Evolutionary conservation across 2,797 vertebrate species (phyloP), one percentile per base, ranked within the genome.

Genomic region (Salmo trutta): DNA sequence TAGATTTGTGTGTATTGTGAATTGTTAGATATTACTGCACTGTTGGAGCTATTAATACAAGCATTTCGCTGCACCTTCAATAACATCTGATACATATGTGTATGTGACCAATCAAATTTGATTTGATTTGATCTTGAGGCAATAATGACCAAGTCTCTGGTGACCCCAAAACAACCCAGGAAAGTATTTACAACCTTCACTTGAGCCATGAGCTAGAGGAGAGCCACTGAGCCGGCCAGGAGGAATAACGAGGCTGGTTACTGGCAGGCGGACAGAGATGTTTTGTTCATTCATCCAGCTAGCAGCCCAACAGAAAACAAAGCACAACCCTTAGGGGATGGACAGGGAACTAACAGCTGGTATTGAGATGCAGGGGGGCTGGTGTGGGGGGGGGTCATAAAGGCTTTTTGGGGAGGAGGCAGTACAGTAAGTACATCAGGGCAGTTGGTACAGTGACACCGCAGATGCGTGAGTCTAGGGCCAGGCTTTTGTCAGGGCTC

Each of bases 151-250:
- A 27, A 75, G 77, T 90, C 89, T 86, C 79, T 2, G 82, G 75
- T 92, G 92, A 93, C 93, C 92, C 89, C 88, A 66, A 21, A 1
- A 8, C 89, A 88, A 92, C 90, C 92, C 86, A 79, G 88, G 77
- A 82, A 92, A 91, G 89, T 90, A 92, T 92, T 94, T 93, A 93
- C 91, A 90, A 81, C 93, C 92, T 93, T 84, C 84, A 90, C 92
- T 92, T 91, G 92, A 91, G 91, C 90, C 91, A 88, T 90, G 90
- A 90, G 87, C 88, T 85, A 75, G 79, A 85, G 80, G 78, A 84
- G 62, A 77, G 21, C 59, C 59, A 64, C 10, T 24, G 6, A 24
- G 21, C 21, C 64, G 41, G 56, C 73, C 36, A 66, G 67, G 77
- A 47, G 73, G 77, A 73, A 68, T 75, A 71, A 77, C 70, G 59